Conservation (phyloP, 2,113 vertebrate species). For the Glaucidium brasilianum region DNA sequence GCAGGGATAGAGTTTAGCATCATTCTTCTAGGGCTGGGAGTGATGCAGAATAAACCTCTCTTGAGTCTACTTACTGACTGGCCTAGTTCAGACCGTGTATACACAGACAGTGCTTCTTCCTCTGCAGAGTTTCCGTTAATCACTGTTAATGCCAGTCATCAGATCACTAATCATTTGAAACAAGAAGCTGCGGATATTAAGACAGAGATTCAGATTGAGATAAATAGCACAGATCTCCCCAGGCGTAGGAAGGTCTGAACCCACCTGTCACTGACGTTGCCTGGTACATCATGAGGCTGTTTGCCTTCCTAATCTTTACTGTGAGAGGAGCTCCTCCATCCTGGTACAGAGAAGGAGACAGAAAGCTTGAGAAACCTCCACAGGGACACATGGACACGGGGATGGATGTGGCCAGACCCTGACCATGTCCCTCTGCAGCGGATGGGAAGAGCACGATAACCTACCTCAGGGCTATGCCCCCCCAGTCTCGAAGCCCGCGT, state of each 20-base stretch:
- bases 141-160: slow-evolving; percentile 26
- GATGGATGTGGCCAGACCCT: not conserved
- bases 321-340: not conserved
- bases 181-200: slow-evolving; percentile 44
- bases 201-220: slow-evolving; percentile 5
- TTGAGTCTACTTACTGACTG: not conserved
- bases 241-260: not conserved
- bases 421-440: not conserved
- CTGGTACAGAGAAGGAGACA: not conserved
- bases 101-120: not conserved
- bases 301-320: not conserved
- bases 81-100: not conserved
- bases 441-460: not conserved
- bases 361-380: not conserved
- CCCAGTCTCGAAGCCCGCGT: rapidly evolving
- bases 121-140: slow-evolving; percentile 27
- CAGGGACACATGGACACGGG: not conserved
- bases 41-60: slow-evolving; percentile 47
- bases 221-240: slow-evolving; percentile 19
- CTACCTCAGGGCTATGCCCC: not conserved
- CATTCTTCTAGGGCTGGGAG: slow-evolving; percentile 30
- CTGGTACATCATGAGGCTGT: not conserved
- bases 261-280: not conserved
- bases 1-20: slow-evolving; percentile 33
- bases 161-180: slow-evolving; percentile 51